Base-by-base conservation (phyloP, 2,888 invertebrate species). In the Rhabditoides inermis region DNA sequence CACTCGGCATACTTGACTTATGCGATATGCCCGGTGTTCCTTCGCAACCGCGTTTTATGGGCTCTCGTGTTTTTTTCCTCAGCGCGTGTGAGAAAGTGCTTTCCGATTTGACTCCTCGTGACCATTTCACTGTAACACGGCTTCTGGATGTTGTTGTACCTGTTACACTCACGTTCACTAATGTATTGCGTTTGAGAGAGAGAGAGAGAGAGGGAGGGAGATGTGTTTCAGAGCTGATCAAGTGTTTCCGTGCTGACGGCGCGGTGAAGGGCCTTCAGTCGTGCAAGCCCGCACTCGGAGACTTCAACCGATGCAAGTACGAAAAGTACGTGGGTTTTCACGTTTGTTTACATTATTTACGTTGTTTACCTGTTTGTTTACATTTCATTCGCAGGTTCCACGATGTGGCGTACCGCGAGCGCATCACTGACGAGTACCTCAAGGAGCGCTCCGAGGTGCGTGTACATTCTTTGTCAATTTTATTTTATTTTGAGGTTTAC, bases 371-470 rank as follows among this genome's bases (percentile, higher is more conserved):
- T 12, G 40, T 28, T 25, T 25, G 15, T 10, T 26, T 25, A 23
- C 7, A 15, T 25, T 40, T 37, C 40, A 4, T 20, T 48, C 53
- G 27, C 45, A 74, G 74, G 56, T 74, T 74, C 55, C 63, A 68
- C 45, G 72, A 75, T 53, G 59, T 59, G n/a, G 62, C 60, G 0
- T 72, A 59, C 45, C 66, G 74, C 12, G 64, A 69, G 23, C 49
- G 55, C 35, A 63, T 72, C 23, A 74, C 74, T 1, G 66, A 73
- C 23, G 69, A 65, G 18, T 74, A 73, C 49, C 53, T 74, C 12
- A 41, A 42, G 22, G 65, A 65, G 39, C 47, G 65, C 23, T 62
- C 65, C 3, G 60, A 58, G n/a, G n/a, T n/a, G n/a, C n/a, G n/a
- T n/a, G n/a, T n/a, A n/a, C n/a, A n/a, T n/a, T n/a, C n/a, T n/a